Percentiles rank a stretch among this genome's conserved stretches.
Conservation (phyloP, 1,140 invertebrate genomes). For the Drosophila sechellia region DNA sequence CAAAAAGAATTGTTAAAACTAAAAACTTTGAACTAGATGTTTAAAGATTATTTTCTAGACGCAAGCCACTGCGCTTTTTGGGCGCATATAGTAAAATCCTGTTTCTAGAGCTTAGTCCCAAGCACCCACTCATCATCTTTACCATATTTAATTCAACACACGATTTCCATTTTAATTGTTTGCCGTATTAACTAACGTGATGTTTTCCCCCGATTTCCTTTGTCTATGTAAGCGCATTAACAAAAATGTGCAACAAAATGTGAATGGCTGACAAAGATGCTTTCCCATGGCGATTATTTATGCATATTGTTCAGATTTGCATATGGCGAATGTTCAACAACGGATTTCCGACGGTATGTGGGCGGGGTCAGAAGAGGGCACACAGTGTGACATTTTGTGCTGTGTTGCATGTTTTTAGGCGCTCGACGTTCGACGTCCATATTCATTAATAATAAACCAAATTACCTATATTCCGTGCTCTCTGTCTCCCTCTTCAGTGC, state of each 20-base stretch:
- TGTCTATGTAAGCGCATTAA: conserved; percentile 38
- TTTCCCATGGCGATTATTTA: conserved; percentile 49
- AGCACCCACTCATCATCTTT: not conserved
- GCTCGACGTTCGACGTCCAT: conserved; percentile 39
- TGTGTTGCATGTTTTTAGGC: conserved; percentile 54
- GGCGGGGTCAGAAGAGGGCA: not conserved
- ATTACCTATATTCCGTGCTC: conserved; percentile 27
- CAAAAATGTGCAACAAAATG: conserved; percentile 48
- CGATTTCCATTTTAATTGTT: conserved; percentile 34
- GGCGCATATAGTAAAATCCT: no score
- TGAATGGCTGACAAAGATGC: conserved; percentile 48
- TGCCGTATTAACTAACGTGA: conserved; percentile 3
- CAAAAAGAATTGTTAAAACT: no score
- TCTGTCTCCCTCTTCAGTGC: not conserved
- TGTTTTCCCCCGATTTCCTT: conserved; percentile 8
- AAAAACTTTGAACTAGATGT: no score
- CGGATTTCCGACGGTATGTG: not conserved
- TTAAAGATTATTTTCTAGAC: not conserved
- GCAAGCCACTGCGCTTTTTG: no score
- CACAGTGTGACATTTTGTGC: conserved; percentile 45
- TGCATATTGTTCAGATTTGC: conserved; percentile 60
- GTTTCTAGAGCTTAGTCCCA: not conserved
- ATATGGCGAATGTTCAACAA: conserved; percentile 46
- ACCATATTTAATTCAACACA: conserved; percentile 25
- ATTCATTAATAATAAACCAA: conserved; percentile 55